Evolutionary conservation across 2,888 invertebrate genomes (phyloP), one percentile per base, ranked within the genome.

Genomic region (Uropetala carovei): DNA sequence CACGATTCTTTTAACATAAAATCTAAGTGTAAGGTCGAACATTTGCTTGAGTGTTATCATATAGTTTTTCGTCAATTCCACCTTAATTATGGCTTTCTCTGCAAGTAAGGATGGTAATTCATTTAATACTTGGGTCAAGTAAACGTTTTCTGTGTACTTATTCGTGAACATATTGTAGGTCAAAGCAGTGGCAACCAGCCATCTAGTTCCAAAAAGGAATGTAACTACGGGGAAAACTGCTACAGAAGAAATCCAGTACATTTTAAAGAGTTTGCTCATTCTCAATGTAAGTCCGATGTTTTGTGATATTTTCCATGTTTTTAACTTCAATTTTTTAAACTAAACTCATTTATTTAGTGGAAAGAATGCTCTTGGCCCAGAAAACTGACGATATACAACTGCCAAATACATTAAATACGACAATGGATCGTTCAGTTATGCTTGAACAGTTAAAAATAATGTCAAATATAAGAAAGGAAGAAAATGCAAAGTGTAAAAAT

Each of bases 161-260:
- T 8, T 14, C 13, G 10, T 43, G 4, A 82, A 75, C n/a, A 8
- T 85, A 0, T 84, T 18, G 9, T 8, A 86, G 86, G 16, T 0
- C 27, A 14, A 14, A 27, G 27, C 0, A 30, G 27, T 30, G 30
- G 14, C 27, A 30, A n/a, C 59, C 22, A 60, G 10, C 10, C 68
- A 0, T 60, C 7, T 64, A 14, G 0, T 22, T 22, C 93, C 64
- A 96, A 95, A 94, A 96, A 96, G 93, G 95, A 95, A 92, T 99
- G 98, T 94, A 97, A 96, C 22, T 98, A 97, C 94, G 97, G 97
- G 11, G 96, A 96, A 58, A 96, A 96, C 93, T 99, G 99, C 94
- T 98, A 97, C 94, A 96, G 99, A 92, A 96, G 97, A 94, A 98
- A 98, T 95, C 98, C 98, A 0, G 96, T 97, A 92, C 99, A 99